Base-by-base conservation (phyloP, 2,113 vertebrate genomes). In the Bujurquina vittata region DNA sequence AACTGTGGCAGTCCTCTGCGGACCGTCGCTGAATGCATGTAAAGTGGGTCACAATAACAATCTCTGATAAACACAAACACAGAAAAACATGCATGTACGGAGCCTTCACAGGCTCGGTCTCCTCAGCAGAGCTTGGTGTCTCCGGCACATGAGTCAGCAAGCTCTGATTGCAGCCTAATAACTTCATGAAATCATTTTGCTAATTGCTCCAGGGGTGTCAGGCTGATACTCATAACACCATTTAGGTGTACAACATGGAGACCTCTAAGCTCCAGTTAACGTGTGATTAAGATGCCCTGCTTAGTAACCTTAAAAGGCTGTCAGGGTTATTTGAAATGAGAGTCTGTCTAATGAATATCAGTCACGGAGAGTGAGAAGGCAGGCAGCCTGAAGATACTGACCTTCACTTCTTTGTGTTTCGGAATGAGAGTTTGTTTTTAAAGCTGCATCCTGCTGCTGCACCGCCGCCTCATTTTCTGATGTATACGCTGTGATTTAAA, bases 151-250 rank as follows among this genome's bases (percentile, higher is more conserved):
- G 31, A 65, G 73, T 77, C 77, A 43, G 80, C 46, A 54, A n/a
- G 35, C 74, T 87, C 74, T 63, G 57, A 84, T 75, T 65, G 73
- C 35, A 14, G 33, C 52, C 40, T 72, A 52, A 72, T 72, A 72
- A 72, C 46, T 72, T 37, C 67, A 56, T 69, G 73, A 84, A 83
- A 86, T 84, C 33, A 37, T 89, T 82, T 35, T 57, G 67, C 22
- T 86, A 80, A 90, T 88, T 77, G 79, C 88, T 84, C 43, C 57
- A 35, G 52, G 14, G 80, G n/a, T 56, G 80, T 83, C 46, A 59
- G 2, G 10, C 80, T 84, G 60, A 85, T 79, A 20, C 61, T 84
- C 78, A 69, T 72, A 37, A 91, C 85, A 81, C 82, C 60, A n/a
- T 85, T 79, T 43, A 72, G 75, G 43, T 67, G 76, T 37, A 77